Evolutionary conservation across 2,113 vertebrate species (phyloP).

Genomic region (Perca flavescens): DNA sequence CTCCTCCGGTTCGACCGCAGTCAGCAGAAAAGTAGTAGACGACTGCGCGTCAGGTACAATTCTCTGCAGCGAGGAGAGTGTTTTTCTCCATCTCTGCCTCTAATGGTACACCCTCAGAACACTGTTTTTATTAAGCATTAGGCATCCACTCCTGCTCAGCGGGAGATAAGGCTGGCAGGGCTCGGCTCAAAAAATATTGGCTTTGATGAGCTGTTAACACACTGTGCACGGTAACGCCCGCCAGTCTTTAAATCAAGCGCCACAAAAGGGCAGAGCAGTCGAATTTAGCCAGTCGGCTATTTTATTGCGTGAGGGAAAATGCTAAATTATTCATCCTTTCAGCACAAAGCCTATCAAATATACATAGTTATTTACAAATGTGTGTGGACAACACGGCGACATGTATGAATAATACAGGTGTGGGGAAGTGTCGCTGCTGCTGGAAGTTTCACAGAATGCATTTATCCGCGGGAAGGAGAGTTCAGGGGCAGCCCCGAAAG

Average conservation of each 20-base stretch:
- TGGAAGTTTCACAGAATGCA: conserved; percentile 46
- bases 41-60: conserved; percentile 29
- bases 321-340: conserved; percentile 77
- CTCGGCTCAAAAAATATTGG: conserved; percentile 22
- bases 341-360: conserved; percentile 78
- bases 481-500: conserved; percentile 22
- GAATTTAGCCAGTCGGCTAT: conserved; percentile 36
- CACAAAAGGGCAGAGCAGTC: conserved; percentile 4
- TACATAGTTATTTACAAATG: conserved; percentile 78
- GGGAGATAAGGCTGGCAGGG: background rate
- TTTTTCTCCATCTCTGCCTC: conserved; percentile 17
- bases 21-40: conserved; percentile 55
- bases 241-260: conserved; percentile 20
- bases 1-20: conserved; percentile 45
- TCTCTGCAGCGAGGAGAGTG: conserved; percentile 22
- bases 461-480: conserved; percentile 25
- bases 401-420: conserved; percentile 77
- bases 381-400: conserved; percentile 65
- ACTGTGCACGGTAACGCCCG: background rate
- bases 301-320: conserved; percentile 63
- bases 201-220: conserved; percentile 48
- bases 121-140: conserved; percentile 50
- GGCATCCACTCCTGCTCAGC: conserved; percentile 24
- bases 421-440: conserved; percentile 54
- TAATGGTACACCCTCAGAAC: conserved; percentile 35